Evolutionary conservation across 2,888 invertebrate species (phyloP).

Genomic region (Cephalotes varians): DNA sequence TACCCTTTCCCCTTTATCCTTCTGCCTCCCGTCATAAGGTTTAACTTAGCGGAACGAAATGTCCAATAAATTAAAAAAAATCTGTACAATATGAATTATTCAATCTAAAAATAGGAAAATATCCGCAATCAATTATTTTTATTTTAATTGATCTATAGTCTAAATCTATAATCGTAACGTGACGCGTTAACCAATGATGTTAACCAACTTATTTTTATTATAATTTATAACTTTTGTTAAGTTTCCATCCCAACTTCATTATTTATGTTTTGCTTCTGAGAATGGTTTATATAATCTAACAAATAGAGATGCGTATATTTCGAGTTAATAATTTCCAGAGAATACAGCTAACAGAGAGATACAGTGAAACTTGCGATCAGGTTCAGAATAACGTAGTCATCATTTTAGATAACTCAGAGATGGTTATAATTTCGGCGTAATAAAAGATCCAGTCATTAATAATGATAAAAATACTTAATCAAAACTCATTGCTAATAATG

Average conservation of each 20-base stretch:
- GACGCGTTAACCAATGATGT: background rate
- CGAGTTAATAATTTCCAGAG: slow-evolving; percentile 32
- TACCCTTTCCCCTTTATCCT: background rate
- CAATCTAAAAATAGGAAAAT: background rate
- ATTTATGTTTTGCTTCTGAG: background rate
- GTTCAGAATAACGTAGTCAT: background rate
- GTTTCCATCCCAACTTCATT: background rate
- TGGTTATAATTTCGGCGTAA: background rate
- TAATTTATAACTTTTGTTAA: background rate
- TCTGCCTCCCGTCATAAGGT: background rate
- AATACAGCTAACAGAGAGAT: slow-evolving; percentile 20
- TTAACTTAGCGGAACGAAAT: slow-evolving; percentile 26
- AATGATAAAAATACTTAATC: background rate
- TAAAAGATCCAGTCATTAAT: background rate
- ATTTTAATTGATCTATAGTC: background rate
- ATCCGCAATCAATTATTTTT: background rate
- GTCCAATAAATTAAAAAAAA: slow-evolving; percentile 27
- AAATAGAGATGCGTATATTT: slow-evolving; percentile 21
- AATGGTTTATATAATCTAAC: slow-evolving; percentile 8
- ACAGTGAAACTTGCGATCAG: slow-evolving; percentile 2
- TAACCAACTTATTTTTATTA: background rate
- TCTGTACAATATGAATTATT: background rate
- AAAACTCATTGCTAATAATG: background rate
- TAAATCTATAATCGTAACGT: background rate
- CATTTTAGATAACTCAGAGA: background rate